Percentiles rank a stretch among this genome's conserved stretches.
Evolutionary conservation across 2,797 vertebrate genomes (phyloP).

Genomic region (Atherinosoma microstoma): DNA sequence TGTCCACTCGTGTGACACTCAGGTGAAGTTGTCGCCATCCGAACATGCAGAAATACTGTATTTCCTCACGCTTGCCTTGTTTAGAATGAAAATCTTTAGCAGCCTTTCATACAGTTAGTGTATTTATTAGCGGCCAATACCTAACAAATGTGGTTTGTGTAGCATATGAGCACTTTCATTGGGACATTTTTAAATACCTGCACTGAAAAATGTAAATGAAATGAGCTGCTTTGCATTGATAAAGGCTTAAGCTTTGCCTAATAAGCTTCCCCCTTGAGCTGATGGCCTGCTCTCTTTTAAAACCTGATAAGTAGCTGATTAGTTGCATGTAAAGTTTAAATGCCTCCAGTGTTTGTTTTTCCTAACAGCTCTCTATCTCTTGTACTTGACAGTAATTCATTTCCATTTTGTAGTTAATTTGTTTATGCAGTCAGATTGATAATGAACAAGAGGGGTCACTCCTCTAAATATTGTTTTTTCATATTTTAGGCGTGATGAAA

Average conservation of each 20-base stretch:
- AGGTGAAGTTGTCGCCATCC: slow-evolving; percentile 83
- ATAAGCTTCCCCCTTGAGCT: slow-evolving; percentile 27
- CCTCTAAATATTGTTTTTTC: not conserved
- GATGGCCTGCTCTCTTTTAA: slow-evolving; percentile 26
- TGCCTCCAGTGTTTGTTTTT: not conserved
- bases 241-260: slow-evolving; percentile 15
- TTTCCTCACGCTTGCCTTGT: not conserved
- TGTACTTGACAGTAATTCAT: not conserved
- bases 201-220: slow-evolving; percentile 19
- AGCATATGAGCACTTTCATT: not conserved
- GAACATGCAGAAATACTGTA: not conserved
- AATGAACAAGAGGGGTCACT: not conserved
- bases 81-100: not conserved
- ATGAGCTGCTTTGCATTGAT: slow-evolving; percentile 65
- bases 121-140: too few relatives aligned
- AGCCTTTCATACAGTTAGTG: too few relatives aligned
- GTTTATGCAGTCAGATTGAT: not conserved
- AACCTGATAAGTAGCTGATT: slow-evolving; percentile 49
- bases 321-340: slow-evolving; percentile 4
- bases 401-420: slow-evolving; percentile 5
- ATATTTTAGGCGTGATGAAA: slow-evolving; percentile 87
- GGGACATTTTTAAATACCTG: not conserved
- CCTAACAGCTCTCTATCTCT: slow-evolving; percentile 1
- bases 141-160: not conserved
- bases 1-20: slow-evolving; percentile 92